Conservation (phyloP, 2,797 vertebrate species). For the Molossus molossus region DNA sequence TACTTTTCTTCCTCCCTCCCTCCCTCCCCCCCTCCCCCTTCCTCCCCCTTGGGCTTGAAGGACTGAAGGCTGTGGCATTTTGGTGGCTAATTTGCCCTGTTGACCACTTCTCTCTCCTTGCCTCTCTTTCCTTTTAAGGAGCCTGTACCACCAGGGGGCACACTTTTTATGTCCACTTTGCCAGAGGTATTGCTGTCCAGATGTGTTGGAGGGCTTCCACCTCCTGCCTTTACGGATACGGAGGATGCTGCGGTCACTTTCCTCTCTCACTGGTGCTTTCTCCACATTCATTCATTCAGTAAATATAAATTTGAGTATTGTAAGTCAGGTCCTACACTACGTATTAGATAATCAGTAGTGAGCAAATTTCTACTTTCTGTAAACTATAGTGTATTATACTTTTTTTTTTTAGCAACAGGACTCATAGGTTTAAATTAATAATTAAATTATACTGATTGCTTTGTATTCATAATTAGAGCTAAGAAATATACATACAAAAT, state of each 20-base stretch:
- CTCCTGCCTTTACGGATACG: background rate
- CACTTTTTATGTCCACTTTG: background rate
- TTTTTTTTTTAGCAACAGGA: conserved; percentile 6
- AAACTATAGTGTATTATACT: background rate
- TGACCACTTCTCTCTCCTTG: background rate
- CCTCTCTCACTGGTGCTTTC: conserved; percentile 67
- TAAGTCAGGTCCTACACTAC: background rate
- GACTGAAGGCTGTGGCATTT: background rate
- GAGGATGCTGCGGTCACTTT: background rate
- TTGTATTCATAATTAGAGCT: conserved; percentile 44
- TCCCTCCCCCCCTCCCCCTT: background rate
- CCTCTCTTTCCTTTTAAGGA: background rate
- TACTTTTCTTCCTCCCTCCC: background rate
- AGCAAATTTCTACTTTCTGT: conserved; percentile 20
- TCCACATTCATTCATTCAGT: conserved; percentile 12
- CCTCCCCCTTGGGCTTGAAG: background rate
- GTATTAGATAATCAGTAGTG: background rate
- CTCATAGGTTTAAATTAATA: background rate
- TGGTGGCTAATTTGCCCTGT: background rate
- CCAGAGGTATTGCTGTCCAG: background rate
- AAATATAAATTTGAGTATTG: background rate
- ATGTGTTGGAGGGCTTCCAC: background rate
- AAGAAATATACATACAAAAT: background rate
- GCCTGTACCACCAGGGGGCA: background rate
- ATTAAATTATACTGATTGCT: background rate